Percentiles rank a stretch among this genome's conserved stretches.
Conservation (phyloP, 2,888 invertebrate species). For the Drosophila flavopinicola region DNA sequence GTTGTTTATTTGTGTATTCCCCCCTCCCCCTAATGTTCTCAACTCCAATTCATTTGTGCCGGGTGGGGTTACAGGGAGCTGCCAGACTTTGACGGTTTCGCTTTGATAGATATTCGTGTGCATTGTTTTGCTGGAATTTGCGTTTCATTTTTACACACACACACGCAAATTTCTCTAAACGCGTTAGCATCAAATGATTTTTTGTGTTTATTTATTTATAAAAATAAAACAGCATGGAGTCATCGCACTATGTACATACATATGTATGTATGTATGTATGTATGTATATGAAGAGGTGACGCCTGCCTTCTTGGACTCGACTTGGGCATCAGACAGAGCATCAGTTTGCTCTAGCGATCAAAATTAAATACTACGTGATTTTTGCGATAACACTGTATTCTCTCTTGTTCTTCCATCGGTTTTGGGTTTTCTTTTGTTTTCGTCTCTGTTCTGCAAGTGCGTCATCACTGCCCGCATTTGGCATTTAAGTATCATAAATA, state of each 20-base stretch:
- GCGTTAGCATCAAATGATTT: slow-evolving; percentile 34
- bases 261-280: too few relatives aligned
- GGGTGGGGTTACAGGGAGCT: not conserved
- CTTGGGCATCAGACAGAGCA: too few relatives aligned
- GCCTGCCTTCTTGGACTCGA: slow-evolving; percentile 12
- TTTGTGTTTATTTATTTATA: slow-evolving; percentile 22
- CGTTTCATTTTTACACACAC: slow-evolving; percentile 28
- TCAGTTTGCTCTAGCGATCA: slow-evolving; percentile 1
- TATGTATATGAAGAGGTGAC: not conserved
- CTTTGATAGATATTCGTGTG: slow-evolving; percentile 67
- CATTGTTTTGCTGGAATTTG: slow-evolving; percentile 57
- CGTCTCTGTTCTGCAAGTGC: slow-evolving; percentile 11
- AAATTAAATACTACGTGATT: slow-evolving; percentile 20
- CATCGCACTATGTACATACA: slow-evolving; percentile 46
- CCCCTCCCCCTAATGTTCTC: slow-evolving; percentile 6
- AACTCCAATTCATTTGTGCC: slow-evolving; percentile 3
- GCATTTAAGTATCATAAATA: slow-evolving; percentile 3
- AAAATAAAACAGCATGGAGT: slow-evolving; percentile 43
- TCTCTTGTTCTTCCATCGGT: slow-evolving; percentile 7
- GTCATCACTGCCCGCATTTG: slow-evolving; percentile 28
- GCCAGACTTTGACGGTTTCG: slow-evolving; percentile 37
- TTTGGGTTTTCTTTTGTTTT: not conserved
- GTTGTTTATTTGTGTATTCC: not conserved
- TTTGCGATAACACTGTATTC: slow-evolving; percentile 12
- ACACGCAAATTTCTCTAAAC: slow-evolving; percentile 56